A percentile compares a stretch with the other conserved stretches of the same genome.
Conservation (phyloP, 2,797 vertebrate species). For the Zalophus californianus region DNA sequence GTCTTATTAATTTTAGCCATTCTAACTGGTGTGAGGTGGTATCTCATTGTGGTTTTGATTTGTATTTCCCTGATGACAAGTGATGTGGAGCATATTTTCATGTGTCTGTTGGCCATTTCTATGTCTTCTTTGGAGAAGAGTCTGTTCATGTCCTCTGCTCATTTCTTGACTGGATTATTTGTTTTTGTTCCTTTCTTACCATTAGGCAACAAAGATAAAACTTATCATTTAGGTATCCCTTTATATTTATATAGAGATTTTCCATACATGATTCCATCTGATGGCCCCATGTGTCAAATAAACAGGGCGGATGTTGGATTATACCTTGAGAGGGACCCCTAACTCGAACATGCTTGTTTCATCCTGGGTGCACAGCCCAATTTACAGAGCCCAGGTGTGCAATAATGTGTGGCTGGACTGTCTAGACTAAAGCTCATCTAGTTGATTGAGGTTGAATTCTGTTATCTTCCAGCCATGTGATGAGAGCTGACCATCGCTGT, state of each 20-base stretch:
- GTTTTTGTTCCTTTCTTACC: not conserved
- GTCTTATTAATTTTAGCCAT: too few species aligned
- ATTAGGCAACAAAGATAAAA: too few species aligned
- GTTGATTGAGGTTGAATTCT: not conserved
- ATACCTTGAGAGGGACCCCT: not conserved
- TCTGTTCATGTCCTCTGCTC: too few species aligned
- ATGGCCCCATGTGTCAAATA: not conserved
- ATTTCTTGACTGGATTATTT: too few species aligned
- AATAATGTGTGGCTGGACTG: rapidly evolving
- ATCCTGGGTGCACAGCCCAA: not conserved
- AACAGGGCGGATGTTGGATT: not conserved
- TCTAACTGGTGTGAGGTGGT: too few species aligned
- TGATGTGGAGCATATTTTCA: too few species aligned
- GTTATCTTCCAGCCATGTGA: rapidly evolving
- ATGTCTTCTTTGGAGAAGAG: too few species aligned
- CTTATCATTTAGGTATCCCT: not conserved
- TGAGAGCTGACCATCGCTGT: not conserved
- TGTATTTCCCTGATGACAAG: too few species aligned
- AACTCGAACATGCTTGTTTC: not conserved
- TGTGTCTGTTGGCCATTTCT: too few species aligned
- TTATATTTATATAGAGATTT: not conserved
- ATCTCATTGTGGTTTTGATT: too few species aligned
- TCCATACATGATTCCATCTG: not conserved
- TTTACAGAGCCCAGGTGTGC: rapidly evolving
- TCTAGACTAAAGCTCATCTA: not conserved